These are phyloP conservation scores for Barbus barbus DNA, from an alignment of 2,113 vertebrate genomes.

Conservation along the genomic window DNA sequence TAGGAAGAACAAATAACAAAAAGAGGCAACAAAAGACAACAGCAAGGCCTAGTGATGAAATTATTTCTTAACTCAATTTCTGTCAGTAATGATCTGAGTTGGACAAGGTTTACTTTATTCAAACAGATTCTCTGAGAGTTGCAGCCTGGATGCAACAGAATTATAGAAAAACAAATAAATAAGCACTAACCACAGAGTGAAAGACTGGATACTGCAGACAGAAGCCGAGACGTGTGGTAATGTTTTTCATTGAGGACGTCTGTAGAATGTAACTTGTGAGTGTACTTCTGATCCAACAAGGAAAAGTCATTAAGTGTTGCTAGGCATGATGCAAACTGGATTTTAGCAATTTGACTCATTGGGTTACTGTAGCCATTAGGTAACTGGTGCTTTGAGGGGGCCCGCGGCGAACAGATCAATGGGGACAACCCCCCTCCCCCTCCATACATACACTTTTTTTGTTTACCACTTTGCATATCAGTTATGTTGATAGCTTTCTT, in stretches of 20 bases:
- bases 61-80: background rate
- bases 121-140: background rate
- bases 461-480: too few relatives aligned
- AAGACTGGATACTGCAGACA: background rate
- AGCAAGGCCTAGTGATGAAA: background rate
- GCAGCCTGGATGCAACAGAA: background rate
- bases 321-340: background rate
- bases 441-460: too few relatives aligned
- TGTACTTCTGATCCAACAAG: background rate
- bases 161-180: background rate
- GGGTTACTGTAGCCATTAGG: too few relatives aligned
- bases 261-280: background rate
- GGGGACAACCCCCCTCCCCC: too few relatives aligned
- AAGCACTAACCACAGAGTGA: constrained; percentile 1
- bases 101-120: constrained; percentile 15
- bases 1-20: background rate
- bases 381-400: too few relatives aligned
- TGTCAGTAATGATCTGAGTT: background rate
- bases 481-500: too few relatives aligned
- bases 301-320: background rate
- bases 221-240: background rate
- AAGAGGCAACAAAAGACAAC: background rate
- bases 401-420: too few relatives aligned
- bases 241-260: background rate
- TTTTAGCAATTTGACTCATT: too few relatives aligned